Conservation (phyloP, 2,888 invertebrate genomes). For the Dolomedes plantarius region DNA sequence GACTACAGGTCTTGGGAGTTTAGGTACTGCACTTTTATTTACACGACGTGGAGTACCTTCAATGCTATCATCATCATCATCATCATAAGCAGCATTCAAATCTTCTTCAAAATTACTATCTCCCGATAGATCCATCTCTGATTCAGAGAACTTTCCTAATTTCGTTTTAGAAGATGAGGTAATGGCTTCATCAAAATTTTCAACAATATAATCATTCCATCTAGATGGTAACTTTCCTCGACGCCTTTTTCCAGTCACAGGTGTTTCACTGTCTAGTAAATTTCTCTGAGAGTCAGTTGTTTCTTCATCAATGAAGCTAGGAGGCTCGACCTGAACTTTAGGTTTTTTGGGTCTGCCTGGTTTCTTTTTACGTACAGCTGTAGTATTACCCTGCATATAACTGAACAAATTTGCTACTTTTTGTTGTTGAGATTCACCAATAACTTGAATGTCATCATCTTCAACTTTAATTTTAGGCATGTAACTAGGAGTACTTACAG, state of each 20-base stretch:
- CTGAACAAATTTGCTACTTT: constrained; percentile 7
- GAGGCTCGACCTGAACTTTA: constrained; percentile 36
- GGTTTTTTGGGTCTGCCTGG: constrained; percentile 64
- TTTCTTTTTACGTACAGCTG: constrained; percentile 25
- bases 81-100: constrained; percentile 50
- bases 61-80: constrained; percentile 33
- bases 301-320: constrained; percentile 44
- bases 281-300: constrained; percentile 52
- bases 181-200: constrained; percentile 69
- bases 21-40: constrained; percentile 16
- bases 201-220: constrained; percentile 70
- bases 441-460: constrained; percentile 45
- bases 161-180: constrained; percentile 58
- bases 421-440: constrained; percentile 41
- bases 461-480: constrained; percentile 35
- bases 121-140: constrained; percentile 55
- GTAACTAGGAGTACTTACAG: constrained; percentile 21
- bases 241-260: constrained; percentile 33
- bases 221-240: constrained; percentile 61
- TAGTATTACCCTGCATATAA: constrained; percentile 21
- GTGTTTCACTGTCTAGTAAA: neutral
- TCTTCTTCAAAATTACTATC: constrained; percentile 64
- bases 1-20: constrained; percentile 48
- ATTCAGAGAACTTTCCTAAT: constrained; percentile 59
- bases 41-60: constrained; percentile 22